Percentiles rank a stretch among this genome's conserved stretches.
These are phyloP conservation scores for Lysandra bellargus DNA, from an alignment of 2,888 invertebrate species.

Conservation along the genomic window DNA sequence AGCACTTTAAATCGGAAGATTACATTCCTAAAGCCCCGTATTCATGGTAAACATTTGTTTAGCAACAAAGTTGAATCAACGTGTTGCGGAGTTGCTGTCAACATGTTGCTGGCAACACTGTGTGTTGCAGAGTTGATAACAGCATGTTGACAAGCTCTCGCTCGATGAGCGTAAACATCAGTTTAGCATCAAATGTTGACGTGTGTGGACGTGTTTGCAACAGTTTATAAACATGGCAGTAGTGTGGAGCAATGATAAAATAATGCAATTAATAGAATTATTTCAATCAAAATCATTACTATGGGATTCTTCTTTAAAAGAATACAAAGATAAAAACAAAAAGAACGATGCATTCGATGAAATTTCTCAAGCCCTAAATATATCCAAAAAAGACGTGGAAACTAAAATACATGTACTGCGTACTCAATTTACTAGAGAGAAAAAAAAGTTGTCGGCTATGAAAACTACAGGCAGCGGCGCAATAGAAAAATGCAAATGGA, in stretches of 20 bases:
- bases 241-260: no score
- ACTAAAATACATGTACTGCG: constrained; percentile 36
- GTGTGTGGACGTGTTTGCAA: no score
- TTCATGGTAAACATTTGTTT: constrained; percentile 23
- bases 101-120: constrained; percentile 33
- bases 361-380: constrained; percentile 31
- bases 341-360: constrained; percentile 34
- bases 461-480: constrained; percentile 41
- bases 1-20: no score
- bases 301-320: no score
- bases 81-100: constrained; percentile 34
- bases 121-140: constrained; percentile 32
- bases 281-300: no score
- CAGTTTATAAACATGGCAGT: no score
- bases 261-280: no score
- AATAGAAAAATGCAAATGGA: constrained; percentile 41
- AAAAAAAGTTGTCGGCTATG: constrained; percentile 34
- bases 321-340: no score
- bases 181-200: no score
- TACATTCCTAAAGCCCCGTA: background rate
- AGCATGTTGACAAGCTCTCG: no score
- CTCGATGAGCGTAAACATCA: no score
- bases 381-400: constrained; percentile 34
- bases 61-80: constrained; percentile 6
- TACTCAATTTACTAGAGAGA: constrained; percentile 36